Evolutionary conservation across 2,888 invertebrate species (phyloP).

Genomic region (Tyria jacobaeae): DNA sequence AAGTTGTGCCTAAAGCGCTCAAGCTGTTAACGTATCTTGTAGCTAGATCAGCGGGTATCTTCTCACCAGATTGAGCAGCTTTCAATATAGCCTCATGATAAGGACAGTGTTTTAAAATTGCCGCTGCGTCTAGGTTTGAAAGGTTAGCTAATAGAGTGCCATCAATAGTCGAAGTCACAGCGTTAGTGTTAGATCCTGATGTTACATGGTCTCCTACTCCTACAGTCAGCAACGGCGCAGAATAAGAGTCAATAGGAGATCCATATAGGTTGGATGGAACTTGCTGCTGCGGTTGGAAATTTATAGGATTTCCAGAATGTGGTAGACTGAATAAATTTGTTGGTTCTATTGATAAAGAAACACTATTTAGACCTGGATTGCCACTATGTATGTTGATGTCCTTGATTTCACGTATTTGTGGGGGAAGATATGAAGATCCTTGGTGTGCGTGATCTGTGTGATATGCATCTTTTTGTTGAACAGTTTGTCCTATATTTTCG

Average conservation of each 20-base stretch:
- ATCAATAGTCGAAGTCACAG: slow-evolving; percentile 75
- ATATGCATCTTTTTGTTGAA: slow-evolving; percentile 87
- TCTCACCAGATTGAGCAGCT: slow-evolving; percentile 76
- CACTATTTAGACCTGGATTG: slow-evolving; percentile 59
- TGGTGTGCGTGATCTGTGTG: slow-evolving; percentile 84
- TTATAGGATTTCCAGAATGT: slow-evolving; percentile 75
- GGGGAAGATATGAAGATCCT: slow-evolving; percentile 87
- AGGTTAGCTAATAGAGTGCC: slow-evolving; percentile 74
- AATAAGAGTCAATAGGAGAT: slow-evolving; percentile 83
- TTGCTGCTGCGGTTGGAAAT: slow-evolving; percentile 72
- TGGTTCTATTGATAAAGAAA: slow-evolving; percentile 81
- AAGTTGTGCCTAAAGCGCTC: slow-evolving; percentile 81
- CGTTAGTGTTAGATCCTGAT: slow-evolving; percentile 73
- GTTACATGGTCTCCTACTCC: slow-evolving; percentile 83
- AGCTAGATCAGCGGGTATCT: slow-evolving; percentile 80
- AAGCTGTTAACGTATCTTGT: slow-evolving; percentile 85
- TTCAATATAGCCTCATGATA: slow-evolving; percentile 83
- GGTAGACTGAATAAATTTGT: slow-evolving; percentile 84
- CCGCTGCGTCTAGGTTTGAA: slow-evolving; percentile 77
- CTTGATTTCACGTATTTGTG: slow-evolving; percentile 87
- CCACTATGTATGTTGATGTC: slow-evolving; percentile 71
- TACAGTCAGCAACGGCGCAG: slow-evolving; percentile 80
- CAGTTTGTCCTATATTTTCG: slow-evolving; percentile 88
- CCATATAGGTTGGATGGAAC: slow-evolving; percentile 73
- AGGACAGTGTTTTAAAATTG: slow-evolving; percentile 82